Evolutionary conservation across 2,797 vertebrate species (phyloP).

Genomic region (Rhyacichthys aspro): DNA sequence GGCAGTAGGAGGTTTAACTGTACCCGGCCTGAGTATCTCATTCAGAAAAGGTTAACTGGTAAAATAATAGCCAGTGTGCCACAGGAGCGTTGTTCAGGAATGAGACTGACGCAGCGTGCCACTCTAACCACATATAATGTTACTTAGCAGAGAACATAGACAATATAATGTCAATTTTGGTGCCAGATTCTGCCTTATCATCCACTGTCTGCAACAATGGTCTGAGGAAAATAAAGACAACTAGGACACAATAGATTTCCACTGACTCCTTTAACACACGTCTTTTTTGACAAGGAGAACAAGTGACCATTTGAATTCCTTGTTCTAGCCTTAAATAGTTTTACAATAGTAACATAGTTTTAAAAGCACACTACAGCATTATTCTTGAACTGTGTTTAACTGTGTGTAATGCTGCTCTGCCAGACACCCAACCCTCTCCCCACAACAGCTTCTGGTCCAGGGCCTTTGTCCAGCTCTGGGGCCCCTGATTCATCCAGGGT

Average conservation of each 20-base stretch:
- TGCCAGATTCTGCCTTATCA: slow-evolving; percentile 33
- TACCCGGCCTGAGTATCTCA: slow-evolving; percentile 36
- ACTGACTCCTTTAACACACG: too few species aligned
- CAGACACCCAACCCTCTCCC: slow-evolving; percentile 12
- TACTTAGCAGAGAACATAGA: slow-evolving; percentile 54
- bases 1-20: slow-evolving; percentile 58
- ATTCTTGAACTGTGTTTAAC: slow-evolving; percentile 1
- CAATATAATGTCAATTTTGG: slow-evolving; percentile 41
- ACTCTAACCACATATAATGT: slow-evolving; percentile 52
- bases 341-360: too few species aligned
- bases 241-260: too few species aligned
- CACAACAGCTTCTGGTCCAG: slow-evolving; percentile 32
- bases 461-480: slow-evolving; percentile 14
- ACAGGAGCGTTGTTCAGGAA: slow-evolving; percentile 35
- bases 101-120: slow-evolving; percentile 29
- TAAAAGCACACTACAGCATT: too few species aligned
- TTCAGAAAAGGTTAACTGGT: slow-evolving; percentile 41
- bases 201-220: slow-evolving; percentile 11
- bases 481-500: slow-evolving; percentile 37
- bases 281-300: too few species aligned
- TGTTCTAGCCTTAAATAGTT: too few species aligned
- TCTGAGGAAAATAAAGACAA: slow-evolving; percentile 9
- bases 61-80: slow-evolving; percentile 37
- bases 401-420: background rate
- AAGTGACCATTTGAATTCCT: too few species aligned